phyloP scores from a whole-genome alignment of 2,888 invertebrate genomes.

The Cataglyphis livida region DNA sequence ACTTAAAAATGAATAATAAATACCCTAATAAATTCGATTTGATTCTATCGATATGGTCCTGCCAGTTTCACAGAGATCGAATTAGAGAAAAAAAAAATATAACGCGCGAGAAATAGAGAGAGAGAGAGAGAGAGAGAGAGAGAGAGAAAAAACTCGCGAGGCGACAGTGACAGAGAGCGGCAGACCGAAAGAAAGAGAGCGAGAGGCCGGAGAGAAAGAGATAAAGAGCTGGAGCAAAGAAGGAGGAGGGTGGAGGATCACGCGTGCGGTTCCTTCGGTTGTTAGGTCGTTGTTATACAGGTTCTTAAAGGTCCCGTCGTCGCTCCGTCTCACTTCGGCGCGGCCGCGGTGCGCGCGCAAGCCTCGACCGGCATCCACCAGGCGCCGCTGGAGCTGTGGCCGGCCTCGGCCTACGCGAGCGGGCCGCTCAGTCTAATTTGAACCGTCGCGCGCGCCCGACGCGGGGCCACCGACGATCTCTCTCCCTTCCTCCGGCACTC shows the following conservation, averaged over 20 bases:
- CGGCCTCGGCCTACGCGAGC: conserved; percentile 84
- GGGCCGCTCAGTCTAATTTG: conserved; percentile 85
- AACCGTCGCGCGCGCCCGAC: conserved; percentile 85
- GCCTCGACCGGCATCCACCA: conserved; percentile 84
- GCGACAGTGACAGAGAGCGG: conserved; percentile 34
- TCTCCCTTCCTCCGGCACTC: conserved; percentile 72
- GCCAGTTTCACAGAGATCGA: background rate
- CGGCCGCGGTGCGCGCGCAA: conserved; percentile 82
- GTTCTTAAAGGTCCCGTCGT: conserved; percentile 76
- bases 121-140: conserved; percentile 48
- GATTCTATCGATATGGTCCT: background rate
- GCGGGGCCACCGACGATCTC: conserved; percentile 78
- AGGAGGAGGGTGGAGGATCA: conserved; percentile 63
- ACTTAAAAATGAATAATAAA: background rate
- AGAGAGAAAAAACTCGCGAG: conserved; percentile 36
- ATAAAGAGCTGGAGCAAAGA: conserved; percentile 27
- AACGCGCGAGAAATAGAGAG: conserved; percentile 55
- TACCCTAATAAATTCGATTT: background rate
- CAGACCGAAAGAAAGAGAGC: conserved; percentile 21
- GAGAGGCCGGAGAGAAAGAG: conserved; percentile 5
- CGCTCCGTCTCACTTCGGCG: conserved; percentile 63
- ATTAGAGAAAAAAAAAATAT: conserved; percentile 19
- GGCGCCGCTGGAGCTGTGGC: conserved; percentile 84
- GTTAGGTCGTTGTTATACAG: conserved; percentile 79
- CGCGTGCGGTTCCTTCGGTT: conserved; percentile 76